phyloP scores from a whole-genome alignment of 2,113 vertebrate species.

The Dasypus novemcinctus region DNA sequence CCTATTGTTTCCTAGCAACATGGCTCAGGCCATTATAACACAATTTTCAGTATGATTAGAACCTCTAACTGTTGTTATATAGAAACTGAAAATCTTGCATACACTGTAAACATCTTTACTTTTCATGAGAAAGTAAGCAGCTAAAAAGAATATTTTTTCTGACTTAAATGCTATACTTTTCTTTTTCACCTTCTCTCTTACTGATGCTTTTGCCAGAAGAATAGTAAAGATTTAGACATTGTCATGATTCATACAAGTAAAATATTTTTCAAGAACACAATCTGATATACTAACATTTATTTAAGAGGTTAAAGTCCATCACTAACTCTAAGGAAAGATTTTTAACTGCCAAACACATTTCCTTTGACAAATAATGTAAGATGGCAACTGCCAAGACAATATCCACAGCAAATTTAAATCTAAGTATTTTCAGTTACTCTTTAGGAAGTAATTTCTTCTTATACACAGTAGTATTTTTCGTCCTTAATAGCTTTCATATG shows the following conservation, averaged over 20 bases:
- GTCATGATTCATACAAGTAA: slow-evolving; percentile 86
- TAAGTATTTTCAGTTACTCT: slow-evolving; percentile 78
- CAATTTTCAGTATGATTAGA: slow-evolving; percentile 86
- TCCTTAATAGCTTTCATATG: slow-evolving; percentile 77
- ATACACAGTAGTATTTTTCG: slow-evolving; percentile 74
- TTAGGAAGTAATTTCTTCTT: slow-evolving; percentile 74
- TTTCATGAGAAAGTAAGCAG: slow-evolving; percentile 84
- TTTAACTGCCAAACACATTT: slow-evolving; percentile 85
- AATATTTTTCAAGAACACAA: slow-evolving; percentile 87
- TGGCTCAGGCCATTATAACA: slow-evolving; percentile 85
- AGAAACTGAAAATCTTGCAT: slow-evolving; percentile 86
- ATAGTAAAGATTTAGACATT: slow-evolving; percentile 82
- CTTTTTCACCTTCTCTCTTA: slow-evolving; percentile 75
- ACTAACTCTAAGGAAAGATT: slow-evolving; percentile 87
- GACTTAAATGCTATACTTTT: slow-evolving; percentile 82
- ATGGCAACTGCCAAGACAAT: slow-evolving; percentile 81
- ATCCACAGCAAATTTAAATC: slow-evolving; percentile 76
- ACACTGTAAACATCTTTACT: slow-evolving; percentile 87
- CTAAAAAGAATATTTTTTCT: slow-evolving; percentile 83
- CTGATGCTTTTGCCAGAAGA: slow-evolving; percentile 82
- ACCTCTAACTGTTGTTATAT: slow-evolving; percentile 84
- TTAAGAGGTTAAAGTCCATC: slow-evolving; percentile 87
- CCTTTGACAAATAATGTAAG: slow-evolving; percentile 85
- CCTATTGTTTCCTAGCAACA: slow-evolving; percentile 87
- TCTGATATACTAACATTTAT: slow-evolving; percentile 88